Percentiles rank a stretch among this genome's conserved stretches.
These are phyloP conservation scores for Aspidoscelis tigris DNA, from an alignment of 2,113 vertebrate genomes.

Conservation along the genomic window DNA sequence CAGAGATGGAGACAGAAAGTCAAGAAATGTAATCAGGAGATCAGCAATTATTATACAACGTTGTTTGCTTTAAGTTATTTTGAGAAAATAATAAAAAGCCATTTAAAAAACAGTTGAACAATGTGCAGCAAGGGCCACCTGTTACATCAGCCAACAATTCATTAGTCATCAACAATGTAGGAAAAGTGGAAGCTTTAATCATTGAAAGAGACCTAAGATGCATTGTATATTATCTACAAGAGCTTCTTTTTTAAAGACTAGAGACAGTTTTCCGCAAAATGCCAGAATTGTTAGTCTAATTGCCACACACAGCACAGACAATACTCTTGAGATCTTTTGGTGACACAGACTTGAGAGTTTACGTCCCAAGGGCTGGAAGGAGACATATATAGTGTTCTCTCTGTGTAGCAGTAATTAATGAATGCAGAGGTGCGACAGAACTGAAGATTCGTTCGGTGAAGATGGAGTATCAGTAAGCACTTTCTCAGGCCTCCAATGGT, in stretches of 20 bases:
- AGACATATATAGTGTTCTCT: neutral
- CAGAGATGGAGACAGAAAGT: too few relatives aligned
- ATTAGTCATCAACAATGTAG: neutral
- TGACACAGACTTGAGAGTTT: neutral
- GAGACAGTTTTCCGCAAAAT: neutral
- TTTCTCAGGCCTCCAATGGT: too few relatives aligned
- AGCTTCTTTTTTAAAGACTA: neutral
- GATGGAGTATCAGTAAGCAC: too few relatives aligned
- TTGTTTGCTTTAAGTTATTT: too few relatives aligned
- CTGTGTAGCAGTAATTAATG: neutral
- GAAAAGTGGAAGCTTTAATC: neutral
- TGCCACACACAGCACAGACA: neutral
- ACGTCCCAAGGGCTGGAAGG: neutral
- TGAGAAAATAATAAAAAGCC: too few relatives aligned
- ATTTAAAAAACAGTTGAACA: neutral
- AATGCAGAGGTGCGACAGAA: neutral
- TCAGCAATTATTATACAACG: too few relatives aligned
- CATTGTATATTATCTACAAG: neutral
- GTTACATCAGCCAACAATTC: neutral
- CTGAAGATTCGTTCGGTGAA: conserved; percentile 1
- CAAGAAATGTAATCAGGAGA: too few relatives aligned
- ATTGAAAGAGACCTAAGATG: neutral
- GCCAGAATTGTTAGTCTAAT: neutral
- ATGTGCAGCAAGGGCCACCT: neutral
- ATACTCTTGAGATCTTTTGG: neutral